Conservation (phyloP, 2,888 invertebrate species). For the Ophion slaviceki region DNA sequence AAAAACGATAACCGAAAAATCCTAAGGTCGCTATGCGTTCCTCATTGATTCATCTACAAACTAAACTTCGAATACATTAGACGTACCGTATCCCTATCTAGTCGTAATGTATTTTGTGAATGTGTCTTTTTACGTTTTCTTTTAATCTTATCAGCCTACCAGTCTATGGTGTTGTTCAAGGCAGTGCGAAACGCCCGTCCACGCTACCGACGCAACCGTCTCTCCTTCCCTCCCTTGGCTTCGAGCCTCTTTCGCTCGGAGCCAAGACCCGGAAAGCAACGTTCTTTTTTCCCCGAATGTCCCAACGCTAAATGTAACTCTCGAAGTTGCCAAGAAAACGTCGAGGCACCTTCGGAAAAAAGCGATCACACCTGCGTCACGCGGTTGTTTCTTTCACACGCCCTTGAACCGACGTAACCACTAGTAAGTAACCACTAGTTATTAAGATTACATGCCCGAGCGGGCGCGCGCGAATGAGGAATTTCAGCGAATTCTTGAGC, state of each 20-base stretch:
- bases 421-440: neutral
- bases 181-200: neutral
- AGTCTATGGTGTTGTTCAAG: constrained; percentile 74
- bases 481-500: neutral
- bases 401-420: neutral
- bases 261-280: neutral
- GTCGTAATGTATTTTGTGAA: constrained; percentile 34
- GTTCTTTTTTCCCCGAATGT: neutral
- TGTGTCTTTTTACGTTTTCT: constrained; percentile 44
- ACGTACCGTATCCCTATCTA: constrained; percentile 16
- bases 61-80: constrained; percentile 27
- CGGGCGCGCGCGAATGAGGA: neutral
- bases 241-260: too few species aligned
- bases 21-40: constrained; percentile 68
- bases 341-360: neutral
- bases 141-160: constrained; percentile 70
- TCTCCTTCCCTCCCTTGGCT: neutral
- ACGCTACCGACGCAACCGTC: too few species aligned
- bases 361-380: neutral
- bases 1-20: constrained; percentile 67
- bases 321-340: neutral
- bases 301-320: neutral
- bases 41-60: constrained; percentile 56
- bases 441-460: neutral
- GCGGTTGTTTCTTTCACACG: neutral